Evolutionary conservation across 1,140 invertebrate species (phyloP), one percentile per base, ranked within the genome.

Genomic region (Drosophila oshimai): DNA sequence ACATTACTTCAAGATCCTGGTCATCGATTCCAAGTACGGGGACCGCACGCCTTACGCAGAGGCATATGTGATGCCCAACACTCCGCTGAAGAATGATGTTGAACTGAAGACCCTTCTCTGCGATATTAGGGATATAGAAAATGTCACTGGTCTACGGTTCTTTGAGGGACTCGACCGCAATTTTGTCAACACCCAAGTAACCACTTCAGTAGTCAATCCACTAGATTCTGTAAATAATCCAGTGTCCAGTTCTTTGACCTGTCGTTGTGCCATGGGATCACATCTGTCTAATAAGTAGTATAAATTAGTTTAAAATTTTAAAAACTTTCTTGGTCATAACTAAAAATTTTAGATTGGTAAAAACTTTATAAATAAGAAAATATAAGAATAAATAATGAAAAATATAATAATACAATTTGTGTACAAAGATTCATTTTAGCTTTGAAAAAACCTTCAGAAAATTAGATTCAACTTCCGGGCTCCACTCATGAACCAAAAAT

Each of bases 1-100:
- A 0, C 99, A 99, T 91, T 99, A 99, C 92, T 99, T 98, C 91
- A 99, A 99, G 93, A 93, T 98, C 4, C 91, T 98, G 10, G 95
- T 98, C 0, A 93, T 94, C 4, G 97, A 98, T 92, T 93, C 93
- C 0, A 55, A 58, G 20, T 15, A 36, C 4, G 49, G 91, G 0
- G 93, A 95, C 68, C 93, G 93, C 6, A 91, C 93, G 12, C 93
- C 96, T 28, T 96, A 98, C 87, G 93, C 99, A 92, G 97, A 99
- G 92, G 94, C 96, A 9, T 99, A 96, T 92, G 94, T 99, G 1
- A 95, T 99, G 94, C 98, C 98, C 17, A 99, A 99, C 92, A 90
- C 94, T 78, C 92, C 93, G 13, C 95, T 99, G 79, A 94, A 94
- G 70, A 94, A 97, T 77, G 92, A 94, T 24, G 93, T 93, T 1